These are phyloP conservation scores for Drosophila hamatofila DNA, from an alignment of 2,888 invertebrate species.

Conservation along the genomic window DNA sequence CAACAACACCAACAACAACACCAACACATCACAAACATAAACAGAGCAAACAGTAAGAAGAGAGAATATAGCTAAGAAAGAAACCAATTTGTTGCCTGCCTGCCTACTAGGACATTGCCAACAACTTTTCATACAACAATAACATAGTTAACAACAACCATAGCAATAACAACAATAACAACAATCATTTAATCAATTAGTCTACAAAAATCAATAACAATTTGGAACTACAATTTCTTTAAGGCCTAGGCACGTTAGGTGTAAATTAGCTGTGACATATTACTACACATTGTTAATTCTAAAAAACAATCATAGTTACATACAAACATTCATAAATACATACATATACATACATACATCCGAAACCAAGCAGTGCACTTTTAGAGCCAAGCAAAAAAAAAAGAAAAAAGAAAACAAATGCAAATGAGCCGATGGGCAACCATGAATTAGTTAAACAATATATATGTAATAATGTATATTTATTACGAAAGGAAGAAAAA, in stretches of 20 bases:
- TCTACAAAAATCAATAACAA: constrained; percentile 14
- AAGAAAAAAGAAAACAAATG: not conserved
- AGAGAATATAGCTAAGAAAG: not conserved
- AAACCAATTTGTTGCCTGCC: constrained; percentile 17
- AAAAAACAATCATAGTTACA: constrained; percentile 10
- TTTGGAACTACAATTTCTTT: constrained; percentile 15
- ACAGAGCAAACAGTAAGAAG: constrained; percentile 7
- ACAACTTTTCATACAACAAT: constrained; percentile 4
- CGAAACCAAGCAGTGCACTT: constrained; percentile 34
- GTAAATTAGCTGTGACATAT: constrained; percentile 75
- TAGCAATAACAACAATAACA: not conserved
- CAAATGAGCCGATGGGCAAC: constrained; percentile 8
- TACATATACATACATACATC: not conserved
- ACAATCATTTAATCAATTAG: constrained; percentile 9
- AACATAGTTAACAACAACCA: not conserved
- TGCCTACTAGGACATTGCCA: constrained; percentile 28
- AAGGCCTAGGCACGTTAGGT: constrained; percentile 54
- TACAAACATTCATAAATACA: constrained; percentile 9
- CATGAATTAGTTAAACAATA: constrained; percentile 9
- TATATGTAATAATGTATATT: constrained; percentile 9
- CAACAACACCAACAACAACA: constrained; percentile 26
- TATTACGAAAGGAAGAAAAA: not conserved
- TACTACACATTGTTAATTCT: constrained; percentile 37
- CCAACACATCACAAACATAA: constrained; percentile 29
- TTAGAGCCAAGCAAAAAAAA: constrained; percentile 1